These are phyloP conservation scores for Pluvialis apricaria DNA, from an alignment of 2,113 vertebrate genomes.

Conservation along the genomic window DNA sequence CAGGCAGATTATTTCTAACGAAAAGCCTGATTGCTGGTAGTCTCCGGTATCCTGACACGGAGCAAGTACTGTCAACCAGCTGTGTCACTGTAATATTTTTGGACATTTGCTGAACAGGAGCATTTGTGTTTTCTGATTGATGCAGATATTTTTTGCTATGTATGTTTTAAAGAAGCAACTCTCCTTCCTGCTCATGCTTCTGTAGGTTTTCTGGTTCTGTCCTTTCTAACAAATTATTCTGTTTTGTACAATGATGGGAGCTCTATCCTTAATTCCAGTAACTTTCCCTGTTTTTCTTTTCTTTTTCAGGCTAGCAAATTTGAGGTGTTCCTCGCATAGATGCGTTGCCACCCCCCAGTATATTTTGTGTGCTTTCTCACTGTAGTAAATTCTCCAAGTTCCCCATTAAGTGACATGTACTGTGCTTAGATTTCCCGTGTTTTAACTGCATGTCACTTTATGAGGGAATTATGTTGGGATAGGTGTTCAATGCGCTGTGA, in stretches of 20 bases:
- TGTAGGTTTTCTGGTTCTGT: background rate
- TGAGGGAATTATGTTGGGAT: background rate
- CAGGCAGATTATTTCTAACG: background rate
- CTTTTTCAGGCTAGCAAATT: background rate
- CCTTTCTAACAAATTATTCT: background rate
- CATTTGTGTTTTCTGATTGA: background rate
- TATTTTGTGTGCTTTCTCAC: background rate
- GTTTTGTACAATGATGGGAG: accelerated
- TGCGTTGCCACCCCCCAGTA: background rate
- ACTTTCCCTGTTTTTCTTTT: background rate
- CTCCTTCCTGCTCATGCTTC: background rate
- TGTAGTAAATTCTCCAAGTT: background rate
- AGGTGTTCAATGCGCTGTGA: background rate
- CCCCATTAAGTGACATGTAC: too few relatives aligned
- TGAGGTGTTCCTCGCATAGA: background rate
- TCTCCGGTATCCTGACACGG: background rate
- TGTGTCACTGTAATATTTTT: background rate
- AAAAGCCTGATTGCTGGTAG: background rate
- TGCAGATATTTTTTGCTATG: background rate
- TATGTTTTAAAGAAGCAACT: background rate
- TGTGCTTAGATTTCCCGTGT: background rate
- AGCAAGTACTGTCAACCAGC: background rate
- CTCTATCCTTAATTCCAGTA: background rate
- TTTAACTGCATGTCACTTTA: background rate
- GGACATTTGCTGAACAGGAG: background rate